These are phyloP conservation scores for Psilopsiagon aurifrons DNA, from an alignment of 2,113 vertebrate species.

Conservation along the genomic window DNA sequence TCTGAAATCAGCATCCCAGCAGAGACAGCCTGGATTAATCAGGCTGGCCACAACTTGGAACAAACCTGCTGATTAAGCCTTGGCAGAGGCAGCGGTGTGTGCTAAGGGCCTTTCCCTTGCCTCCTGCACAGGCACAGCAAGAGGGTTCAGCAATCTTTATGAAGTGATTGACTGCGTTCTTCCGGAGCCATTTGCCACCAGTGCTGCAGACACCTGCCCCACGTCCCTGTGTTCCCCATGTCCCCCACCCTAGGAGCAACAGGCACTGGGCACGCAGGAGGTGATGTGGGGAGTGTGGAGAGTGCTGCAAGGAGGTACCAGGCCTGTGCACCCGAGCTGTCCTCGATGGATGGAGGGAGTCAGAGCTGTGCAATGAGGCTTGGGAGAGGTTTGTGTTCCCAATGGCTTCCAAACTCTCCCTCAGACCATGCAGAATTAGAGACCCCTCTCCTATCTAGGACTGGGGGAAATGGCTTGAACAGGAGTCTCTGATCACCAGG, in stretches of 20 bases:
- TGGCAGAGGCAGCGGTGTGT: background rate
- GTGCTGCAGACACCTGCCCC: background rate
- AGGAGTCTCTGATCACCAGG: rapidly evolving
- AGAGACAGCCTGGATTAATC: constrained; percentile 47
- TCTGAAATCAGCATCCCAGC: constrained; percentile 38
- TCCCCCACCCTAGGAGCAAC: rapidly evolving
- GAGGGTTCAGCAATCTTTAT: background rate
- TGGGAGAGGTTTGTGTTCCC: background rate
- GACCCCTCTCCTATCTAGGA: background rate
- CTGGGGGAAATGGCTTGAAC: background rate
- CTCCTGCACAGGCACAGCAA: background rate
- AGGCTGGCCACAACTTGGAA: constrained; percentile 33
- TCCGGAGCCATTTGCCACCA: background rate
- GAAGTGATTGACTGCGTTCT: background rate
- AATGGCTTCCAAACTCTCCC: background rate
- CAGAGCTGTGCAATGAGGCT: background rate
- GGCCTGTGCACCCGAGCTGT: rapidly evolving
- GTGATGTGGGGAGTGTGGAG: rapidly evolving
- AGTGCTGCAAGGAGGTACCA: background rate
- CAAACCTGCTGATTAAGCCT: constrained; percentile 52
- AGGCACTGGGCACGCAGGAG: background rate
- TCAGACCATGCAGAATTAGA: background rate
- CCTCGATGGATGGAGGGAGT: background rate
- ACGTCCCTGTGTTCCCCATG: rapidly evolving
- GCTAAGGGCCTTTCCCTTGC: background rate